phyloP scores from a whole-genome alignment of 2,888 invertebrate species.

The Gnatocerus cornutus region DNA sequence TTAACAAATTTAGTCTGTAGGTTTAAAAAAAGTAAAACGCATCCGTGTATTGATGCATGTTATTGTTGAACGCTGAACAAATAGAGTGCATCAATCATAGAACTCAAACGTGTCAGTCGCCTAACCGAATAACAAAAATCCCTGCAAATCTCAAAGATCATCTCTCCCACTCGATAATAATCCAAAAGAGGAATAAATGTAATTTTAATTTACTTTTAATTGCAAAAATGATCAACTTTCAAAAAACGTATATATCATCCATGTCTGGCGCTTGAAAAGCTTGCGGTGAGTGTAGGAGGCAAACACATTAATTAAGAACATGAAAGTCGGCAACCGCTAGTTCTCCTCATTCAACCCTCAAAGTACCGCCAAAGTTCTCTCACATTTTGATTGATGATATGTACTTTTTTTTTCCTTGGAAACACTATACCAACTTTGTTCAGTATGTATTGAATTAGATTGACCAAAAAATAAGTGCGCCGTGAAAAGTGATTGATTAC shows the following conservation, averaged over 20 bases:
- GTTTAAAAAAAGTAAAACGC: too few species aligned
- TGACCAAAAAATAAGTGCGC: slow-evolving; percentile 39
- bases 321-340: slow-evolving; percentile 52
- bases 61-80: too few species aligned
- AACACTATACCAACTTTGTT: slow-evolving; percentile 53
- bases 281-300: slow-evolving; percentile 47
- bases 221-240: slow-evolving; percentile 40
- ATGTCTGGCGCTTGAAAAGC: slow-evolving; percentile 34
- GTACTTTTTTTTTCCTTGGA: slow-evolving; percentile 50
- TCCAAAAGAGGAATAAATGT: slow-evolving; percentile 18
- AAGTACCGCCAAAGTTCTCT: slow-evolving; percentile 52
- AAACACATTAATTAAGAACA: slow-evolving; percentile 56
- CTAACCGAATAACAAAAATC: too few species aligned
- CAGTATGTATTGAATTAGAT: slow-evolving; percentile 51
- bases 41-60: too few species aligned
- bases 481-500: slow-evolving; percentile 56
- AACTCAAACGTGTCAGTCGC: not conserved
- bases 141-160: too few species aligned
- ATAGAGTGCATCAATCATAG: too few species aligned
- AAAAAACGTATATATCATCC: slow-evolving; percentile 40
- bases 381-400: slow-evolving; percentile 55
- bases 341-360: slow-evolving; percentile 51
- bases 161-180: not conserved
- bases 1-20: too few species aligned
- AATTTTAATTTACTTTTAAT: slow-evolving; percentile 44